Conservation (phyloP, 1,140 invertebrate species). For the Drosophila quadrilineata region DNA sequence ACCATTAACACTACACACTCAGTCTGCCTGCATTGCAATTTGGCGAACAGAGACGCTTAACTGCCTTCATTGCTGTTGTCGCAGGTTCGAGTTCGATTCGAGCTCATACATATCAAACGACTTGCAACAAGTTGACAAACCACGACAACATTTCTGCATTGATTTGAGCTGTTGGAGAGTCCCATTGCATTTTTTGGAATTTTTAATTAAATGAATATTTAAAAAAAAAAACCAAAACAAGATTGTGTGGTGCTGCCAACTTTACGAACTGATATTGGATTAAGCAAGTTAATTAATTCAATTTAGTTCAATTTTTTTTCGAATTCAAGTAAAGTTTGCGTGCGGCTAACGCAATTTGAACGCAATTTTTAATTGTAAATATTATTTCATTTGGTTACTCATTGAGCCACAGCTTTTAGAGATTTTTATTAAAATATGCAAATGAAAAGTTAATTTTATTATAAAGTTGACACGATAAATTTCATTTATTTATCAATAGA, state of each 20-base stretch:
- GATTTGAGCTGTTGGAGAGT: conserved; percentile 6
- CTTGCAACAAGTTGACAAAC: conserved; percentile 32
- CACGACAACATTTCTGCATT: background rate
- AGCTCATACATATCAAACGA: background rate
- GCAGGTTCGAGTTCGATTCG: conserved; percentile 21
- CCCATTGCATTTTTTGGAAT: conserved; percentile 21
- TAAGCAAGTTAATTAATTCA: conserved; percentile 60
- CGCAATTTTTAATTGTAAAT: too few relatives aligned
- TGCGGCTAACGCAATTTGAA: background rate
- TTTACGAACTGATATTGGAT: conserved; percentile 48
- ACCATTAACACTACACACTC: too few relatives aligned
- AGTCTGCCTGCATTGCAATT: conserved; percentile 23
- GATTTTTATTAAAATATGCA: too few relatives aligned
- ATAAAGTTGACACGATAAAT: too few relatives aligned
- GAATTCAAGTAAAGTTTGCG: background rate
- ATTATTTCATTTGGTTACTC: too few relatives aligned
- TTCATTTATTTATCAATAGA: too few relatives aligned
- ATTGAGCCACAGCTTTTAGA: too few relatives aligned
- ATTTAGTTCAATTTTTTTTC: conserved; percentile 51
- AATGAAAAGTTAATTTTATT: too few relatives aligned
- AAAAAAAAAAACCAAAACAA: conserved; percentile 54
- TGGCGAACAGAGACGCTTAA: conserved; percentile 18
- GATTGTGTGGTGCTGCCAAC: conserved; percentile 39
- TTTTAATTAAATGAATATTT: conserved; percentile 58
- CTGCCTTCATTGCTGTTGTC: conserved; percentile 24